Evolutionary conservation across 2,797 vertebrate species (phyloP).

Genomic region (Euthynnus affinis): DNA sequence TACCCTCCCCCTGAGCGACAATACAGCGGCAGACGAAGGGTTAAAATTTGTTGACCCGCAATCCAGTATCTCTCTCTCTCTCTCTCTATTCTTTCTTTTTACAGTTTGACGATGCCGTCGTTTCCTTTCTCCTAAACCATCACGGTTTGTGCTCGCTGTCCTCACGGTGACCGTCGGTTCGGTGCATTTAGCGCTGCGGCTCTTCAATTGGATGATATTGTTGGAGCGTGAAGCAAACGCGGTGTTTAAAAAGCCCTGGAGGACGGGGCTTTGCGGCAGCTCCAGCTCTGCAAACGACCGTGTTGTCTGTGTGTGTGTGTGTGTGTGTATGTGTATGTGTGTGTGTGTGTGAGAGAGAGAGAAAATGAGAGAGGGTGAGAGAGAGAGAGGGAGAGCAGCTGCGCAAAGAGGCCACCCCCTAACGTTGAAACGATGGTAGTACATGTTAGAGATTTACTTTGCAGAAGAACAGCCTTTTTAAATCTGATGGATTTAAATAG

Average conservation of each 20-base stretch:
- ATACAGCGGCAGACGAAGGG: constrained; percentile 32
- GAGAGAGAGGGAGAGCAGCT: constrained; percentile 26
- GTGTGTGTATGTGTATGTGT: neutral
- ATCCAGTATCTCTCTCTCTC: constrained; percentile 8
- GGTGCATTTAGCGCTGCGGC: constrained; percentile 28
- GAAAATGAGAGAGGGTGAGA: neutral
- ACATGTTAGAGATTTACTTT: constrained; percentile 29
- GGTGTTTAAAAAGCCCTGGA: constrained; percentile 67
- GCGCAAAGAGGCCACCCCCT: constrained; percentile 69
- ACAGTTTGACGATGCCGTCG: neutral
- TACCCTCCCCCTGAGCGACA: neutral
- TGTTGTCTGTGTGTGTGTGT: neutral
- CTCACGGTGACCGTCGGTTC: constrained; percentile 39
- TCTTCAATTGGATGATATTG: constrained; percentile 48
- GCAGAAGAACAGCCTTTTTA: too few relatives aligned
- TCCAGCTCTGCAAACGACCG: constrained; percentile 22
- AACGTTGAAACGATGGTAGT: constrained; percentile 40
- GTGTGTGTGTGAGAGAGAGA: neutral
- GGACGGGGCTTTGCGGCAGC: constrained; percentile 81
- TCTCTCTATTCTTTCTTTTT: neutral
- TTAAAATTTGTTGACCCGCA: constrained; percentile 67
- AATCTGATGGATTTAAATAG: too few relatives aligned
- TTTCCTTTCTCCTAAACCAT: constrained; percentile 9
- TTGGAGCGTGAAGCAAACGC: constrained; percentile 67
- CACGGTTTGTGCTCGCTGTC: constrained; percentile 14